Evolutionary conservation across 1,140 invertebrate genomes (phyloP).

Genomic region (Drosophila rhopaloa): DNA sequence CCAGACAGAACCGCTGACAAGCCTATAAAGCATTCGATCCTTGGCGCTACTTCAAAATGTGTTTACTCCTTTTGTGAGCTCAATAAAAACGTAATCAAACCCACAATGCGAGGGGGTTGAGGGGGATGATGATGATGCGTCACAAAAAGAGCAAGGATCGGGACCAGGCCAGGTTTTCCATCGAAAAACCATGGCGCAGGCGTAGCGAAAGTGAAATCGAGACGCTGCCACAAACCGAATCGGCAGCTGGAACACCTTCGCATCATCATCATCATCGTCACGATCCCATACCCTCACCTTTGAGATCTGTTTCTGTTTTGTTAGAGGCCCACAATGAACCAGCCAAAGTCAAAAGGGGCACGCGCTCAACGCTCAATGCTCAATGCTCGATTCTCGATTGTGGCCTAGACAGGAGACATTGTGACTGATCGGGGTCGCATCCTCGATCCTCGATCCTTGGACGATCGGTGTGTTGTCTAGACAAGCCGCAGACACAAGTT

Average conservation of each 20-base stretch:
- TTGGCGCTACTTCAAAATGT: conserved; percentile 82
- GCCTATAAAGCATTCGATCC: conserved; percentile 70
- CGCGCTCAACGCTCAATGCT: conserved; percentile 48
- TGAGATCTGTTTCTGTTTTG: conserved; percentile 36
- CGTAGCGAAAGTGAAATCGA: conserved; percentile 82
- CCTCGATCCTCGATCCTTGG: conserved; percentile 1
- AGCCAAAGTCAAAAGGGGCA: conserved; percentile 72
- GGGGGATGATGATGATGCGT: conserved; percentile 50
- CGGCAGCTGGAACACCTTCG: conserved; percentile 80
- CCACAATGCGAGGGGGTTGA: conserved; percentile 44
- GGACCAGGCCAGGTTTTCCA: conserved; percentile 59
- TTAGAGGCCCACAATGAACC: conserved; percentile 64
- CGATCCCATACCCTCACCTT: conserved; percentile 21
- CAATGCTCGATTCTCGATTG: conserved; percentile 4
- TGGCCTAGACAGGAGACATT: conserved; percentile 47
- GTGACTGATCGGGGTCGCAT: conserved; percentile 61
- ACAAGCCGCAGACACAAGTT: conserved; percentile 70
- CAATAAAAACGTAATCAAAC: conserved; percentile 80
- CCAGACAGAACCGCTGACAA: conserved; percentile 58
- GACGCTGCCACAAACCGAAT: conserved; percentile 50
- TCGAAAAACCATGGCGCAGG: conserved; percentile 63
- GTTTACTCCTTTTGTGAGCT: conserved; percentile 74
- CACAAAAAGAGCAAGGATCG: conserved; percentile 56
- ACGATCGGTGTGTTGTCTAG: conserved; percentile 50
- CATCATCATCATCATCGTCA: conserved; percentile 35